phyloP scores from a whole-genome alignment of 1,140 invertebrate species.

The Leptopilina clavipes region DNA sequence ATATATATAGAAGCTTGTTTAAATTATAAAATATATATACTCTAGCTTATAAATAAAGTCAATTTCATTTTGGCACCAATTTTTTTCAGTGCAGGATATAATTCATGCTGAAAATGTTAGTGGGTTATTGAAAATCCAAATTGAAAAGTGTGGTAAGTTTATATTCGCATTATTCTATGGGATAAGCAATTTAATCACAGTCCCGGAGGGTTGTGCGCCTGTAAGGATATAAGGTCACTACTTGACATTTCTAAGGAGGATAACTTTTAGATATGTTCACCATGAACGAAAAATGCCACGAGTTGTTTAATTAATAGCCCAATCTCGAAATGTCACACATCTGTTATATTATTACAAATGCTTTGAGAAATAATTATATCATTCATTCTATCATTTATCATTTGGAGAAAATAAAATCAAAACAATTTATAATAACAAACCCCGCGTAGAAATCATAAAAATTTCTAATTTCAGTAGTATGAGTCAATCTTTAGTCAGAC shows the following conservation, averaged over 20 bases:
- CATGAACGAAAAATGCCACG: slow-evolving; percentile 63
- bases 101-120: slow-evolving; percentile 58
- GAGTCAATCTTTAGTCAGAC: too few relatives aligned
- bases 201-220: slow-evolving; percentile 55
- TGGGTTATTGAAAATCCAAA: slow-evolving; percentile 53
- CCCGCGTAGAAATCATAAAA: too few relatives aligned
- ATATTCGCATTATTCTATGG: not conserved
- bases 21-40: too few relatives aligned
- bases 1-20: too few relatives aligned
- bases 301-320: slow-evolving; percentile 61
- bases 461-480: too few relatives aligned
- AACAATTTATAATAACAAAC: too few relatives aligned
- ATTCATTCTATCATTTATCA: not conserved
- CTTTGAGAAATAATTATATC: not conserved
- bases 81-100: too few relatives aligned
- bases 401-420: too few relatives aligned
- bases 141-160: slow-evolving; percentile 30
- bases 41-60: too few relatives aligned
- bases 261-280: slow-evolving; percentile 56
- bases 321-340: slow-evolving; percentile 21
- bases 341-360: not conserved
- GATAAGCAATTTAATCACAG: slow-evolving; percentile 63
- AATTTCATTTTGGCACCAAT: too few relatives aligned
- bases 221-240: slow-evolving; percentile 61
- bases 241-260: slow-evolving; percentile 60